phyloP scores from a whole-genome alignment of 1,140 invertebrate genomes.

The Drosophila trapezifrons region DNA sequence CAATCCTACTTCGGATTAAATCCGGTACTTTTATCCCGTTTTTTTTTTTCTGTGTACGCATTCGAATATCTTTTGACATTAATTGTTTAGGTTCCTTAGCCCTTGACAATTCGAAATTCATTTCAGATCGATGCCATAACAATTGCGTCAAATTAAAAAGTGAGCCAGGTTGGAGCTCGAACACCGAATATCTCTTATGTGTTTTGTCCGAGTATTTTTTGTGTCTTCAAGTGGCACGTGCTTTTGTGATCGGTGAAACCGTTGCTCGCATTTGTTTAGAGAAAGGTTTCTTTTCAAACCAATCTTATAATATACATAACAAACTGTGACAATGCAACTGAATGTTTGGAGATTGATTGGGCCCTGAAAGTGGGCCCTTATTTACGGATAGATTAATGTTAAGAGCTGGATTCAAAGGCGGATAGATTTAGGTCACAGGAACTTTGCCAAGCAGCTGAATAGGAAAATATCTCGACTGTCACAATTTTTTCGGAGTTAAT shows the following conservation, averaged over 20 bases:
- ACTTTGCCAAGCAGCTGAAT: neutral
- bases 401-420: constrained; percentile 4
- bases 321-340: constrained; percentile 58
- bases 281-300: constrained; percentile 70
- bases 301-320: constrained; percentile 58
- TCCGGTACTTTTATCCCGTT: too few relatives aligned
- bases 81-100: constrained; percentile 72
- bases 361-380: constrained; percentile 54
- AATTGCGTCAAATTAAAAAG: constrained; percentile 80
- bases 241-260: constrained; percentile 76
- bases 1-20: too few relatives aligned
- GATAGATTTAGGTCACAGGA: constrained; percentile 42
- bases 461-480: neutral
- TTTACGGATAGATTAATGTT: constrained; percentile 21
- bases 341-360: constrained; percentile 69
- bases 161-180: constrained; percentile 38
- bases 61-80: constrained; percentile 67
- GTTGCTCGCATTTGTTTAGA: constrained; percentile 75
- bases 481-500: constrained; percentile 1
- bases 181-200: constrained; percentile 20
- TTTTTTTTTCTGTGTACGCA: too few relatives aligned
- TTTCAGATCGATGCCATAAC: constrained; percentile 71
- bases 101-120: constrained; percentile 65
- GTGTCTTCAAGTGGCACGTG: constrained; percentile 75
- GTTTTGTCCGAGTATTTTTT: constrained; percentile 50